Evolutionary conservation across 2,888 invertebrate genomes (phyloP).

Genomic region (Acleris laterana): DNA sequence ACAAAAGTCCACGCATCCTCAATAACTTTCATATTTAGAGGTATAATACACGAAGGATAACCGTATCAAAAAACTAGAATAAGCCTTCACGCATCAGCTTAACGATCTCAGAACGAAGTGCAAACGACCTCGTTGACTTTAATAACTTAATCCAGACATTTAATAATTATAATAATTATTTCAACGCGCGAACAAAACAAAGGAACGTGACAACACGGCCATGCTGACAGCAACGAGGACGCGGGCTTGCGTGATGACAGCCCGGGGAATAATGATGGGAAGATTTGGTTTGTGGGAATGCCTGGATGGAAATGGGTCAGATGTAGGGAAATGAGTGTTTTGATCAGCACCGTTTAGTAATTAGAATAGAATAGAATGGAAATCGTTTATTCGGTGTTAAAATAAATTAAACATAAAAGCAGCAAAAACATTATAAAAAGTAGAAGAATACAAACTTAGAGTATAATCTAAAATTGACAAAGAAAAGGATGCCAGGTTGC

Average conservation of each 20-base stretch:
- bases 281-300: no score
- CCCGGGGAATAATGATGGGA: background rate
- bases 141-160: constrained; percentile 34
- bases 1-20: no score
- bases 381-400: no score
- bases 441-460: no score
- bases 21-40: background rate
- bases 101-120: constrained; percentile 1
- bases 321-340: no score
- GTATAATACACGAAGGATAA: background rate
- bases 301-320: no score
- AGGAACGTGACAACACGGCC: constrained; percentile 15
- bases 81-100: constrained; percentile 20
- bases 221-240: background rate
- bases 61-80: constrained; percentile 6
- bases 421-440: no score
- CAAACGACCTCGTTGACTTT: constrained; percentile 17
- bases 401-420: no score
- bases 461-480: no score
- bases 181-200: constrained; percentile 20
- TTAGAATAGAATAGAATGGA: no score
- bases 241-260: background rate
- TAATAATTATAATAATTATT: constrained; percentile 20
- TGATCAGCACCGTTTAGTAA: no score
- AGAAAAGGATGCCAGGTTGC: no score